Percentiles rank a stretch among this genome's conserved stretches.
Conservation (phyloP, 2,113 vertebrate genomes). For the Catagonus wagneri region DNA sequence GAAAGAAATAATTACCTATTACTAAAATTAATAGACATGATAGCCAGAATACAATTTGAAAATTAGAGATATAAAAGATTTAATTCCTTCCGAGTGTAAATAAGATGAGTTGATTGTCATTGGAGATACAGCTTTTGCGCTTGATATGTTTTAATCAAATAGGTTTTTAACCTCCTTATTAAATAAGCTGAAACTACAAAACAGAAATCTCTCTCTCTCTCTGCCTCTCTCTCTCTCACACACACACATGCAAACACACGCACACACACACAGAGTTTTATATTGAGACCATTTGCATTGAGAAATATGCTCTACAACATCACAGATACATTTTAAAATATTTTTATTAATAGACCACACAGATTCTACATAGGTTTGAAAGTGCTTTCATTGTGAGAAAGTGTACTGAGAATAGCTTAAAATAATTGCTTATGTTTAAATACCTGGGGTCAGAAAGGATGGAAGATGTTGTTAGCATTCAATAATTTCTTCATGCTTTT, state of each 20-base stretch:
- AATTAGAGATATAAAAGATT: neutral
- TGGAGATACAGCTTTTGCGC: neutral
- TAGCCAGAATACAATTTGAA: neutral
- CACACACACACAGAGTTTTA: neutral
- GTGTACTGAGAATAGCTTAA: neutral
- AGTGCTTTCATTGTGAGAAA: constrained; percentile 27
- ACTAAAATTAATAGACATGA: neutral
- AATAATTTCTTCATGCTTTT: constrained; percentile 25
- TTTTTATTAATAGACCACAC: neutral
- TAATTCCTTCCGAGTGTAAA: neutral
- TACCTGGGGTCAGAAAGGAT: neutral
- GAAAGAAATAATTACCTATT: neutral
- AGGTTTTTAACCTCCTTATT: neutral
- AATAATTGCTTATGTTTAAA: neutral
- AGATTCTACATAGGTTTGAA: constrained; percentile 15
- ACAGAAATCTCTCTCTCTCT: neutral
- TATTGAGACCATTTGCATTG: neutral
- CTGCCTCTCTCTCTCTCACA: neutral
- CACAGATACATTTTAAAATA: neutral
- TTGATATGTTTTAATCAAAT: constrained; percentile 35
- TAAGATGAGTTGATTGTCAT: neutral
- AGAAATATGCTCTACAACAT: neutral
- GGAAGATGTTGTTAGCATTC: neutral
- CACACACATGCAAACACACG: neutral
- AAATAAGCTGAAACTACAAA: neutral